These are phyloP conservation scores for Meandrina meandrites DNA, from an alignment of 92 coral and sea anemone genomes.

Conservation along the genomic window DNA sequence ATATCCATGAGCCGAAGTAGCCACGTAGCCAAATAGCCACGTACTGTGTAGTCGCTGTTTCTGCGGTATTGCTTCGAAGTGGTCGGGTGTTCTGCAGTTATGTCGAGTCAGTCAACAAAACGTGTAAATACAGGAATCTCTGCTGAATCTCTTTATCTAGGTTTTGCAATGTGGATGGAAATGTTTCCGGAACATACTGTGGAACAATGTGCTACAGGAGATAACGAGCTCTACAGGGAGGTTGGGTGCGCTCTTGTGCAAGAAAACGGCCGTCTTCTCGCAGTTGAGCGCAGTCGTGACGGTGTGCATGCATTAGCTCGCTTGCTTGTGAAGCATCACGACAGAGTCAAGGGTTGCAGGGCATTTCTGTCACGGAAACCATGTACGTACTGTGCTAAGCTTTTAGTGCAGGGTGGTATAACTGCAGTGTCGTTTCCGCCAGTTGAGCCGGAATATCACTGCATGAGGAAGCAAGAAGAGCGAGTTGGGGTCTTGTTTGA, in stretches of 20 bases:
- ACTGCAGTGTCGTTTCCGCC: slow-evolving; percentile 58
- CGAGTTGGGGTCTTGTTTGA: slow-evolving; percentile 42
- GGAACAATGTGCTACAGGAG: not conserved
- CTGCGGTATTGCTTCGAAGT: too few species aligned
- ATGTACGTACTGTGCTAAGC: slow-evolving; percentile 70
- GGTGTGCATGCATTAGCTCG: slow-evolving; percentile 70
- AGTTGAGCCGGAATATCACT: slow-evolving; percentile 60
- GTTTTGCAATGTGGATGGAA: slow-evolving; percentile 53
- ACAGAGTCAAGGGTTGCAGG: slow-evolving; percentile 50
- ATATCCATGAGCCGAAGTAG: too few species aligned
- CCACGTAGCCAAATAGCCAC: too few species aligned
- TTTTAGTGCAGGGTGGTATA: slow-evolving; percentile 62
- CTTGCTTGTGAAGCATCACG: slow-evolving; percentile 59
- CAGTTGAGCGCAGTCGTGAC: slow-evolving; percentile 66
- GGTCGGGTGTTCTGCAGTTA: too few species aligned
- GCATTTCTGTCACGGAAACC: slow-evolving; percentile 74
- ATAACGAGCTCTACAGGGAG: slow-evolving; percentile 31
- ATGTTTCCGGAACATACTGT: slow-evolving; percentile 20
- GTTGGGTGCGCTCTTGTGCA: slow-evolving; percentile 68
- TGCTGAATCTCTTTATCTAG: slow-evolving; percentile 28
- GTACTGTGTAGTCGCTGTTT: too few species aligned
- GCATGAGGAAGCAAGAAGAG: slow-evolving; percentile 32
- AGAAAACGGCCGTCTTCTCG: slow-evolving; percentile 56
- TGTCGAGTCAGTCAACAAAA: not conserved
- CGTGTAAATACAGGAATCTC: slow-evolving; percentile 24